Conservation (phyloP, 1,140 invertebrate species). For the Ladona fulva region DNA sequence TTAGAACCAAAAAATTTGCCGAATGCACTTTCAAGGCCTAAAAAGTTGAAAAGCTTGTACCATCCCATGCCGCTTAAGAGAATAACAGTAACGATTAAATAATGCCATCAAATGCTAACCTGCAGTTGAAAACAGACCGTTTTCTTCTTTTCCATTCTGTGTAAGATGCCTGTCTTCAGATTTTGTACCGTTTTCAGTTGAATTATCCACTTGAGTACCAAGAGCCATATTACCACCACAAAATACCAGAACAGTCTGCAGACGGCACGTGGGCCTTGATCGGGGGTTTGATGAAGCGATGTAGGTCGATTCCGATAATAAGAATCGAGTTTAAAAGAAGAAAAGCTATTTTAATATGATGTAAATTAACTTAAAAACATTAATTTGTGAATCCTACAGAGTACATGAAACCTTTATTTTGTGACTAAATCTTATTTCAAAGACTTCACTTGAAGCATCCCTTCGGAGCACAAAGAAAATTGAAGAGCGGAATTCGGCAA, state of each 20-base stretch:
- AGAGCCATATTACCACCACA: slow-evolving; percentile 4
- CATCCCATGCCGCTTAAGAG: too few species aligned
- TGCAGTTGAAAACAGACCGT: not conserved
- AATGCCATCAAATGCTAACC: not conserved
- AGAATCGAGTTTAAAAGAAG: too few species aligned
- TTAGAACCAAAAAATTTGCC: too few species aligned
- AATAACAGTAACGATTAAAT: too few species aligned
- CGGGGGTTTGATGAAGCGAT: not conserved
- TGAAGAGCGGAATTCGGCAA: not conserved
- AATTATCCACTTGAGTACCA: not conserved
- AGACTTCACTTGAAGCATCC: not conserved
- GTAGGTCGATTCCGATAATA: too few species aligned
- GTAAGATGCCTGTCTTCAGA: not conserved
- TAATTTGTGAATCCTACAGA: too few species aligned
- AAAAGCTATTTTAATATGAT: too few species aligned
- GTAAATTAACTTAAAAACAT: too few species aligned
- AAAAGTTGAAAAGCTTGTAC: too few species aligned
- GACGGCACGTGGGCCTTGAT: not conserved
- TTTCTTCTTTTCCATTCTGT: not conserved
- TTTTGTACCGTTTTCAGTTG: not conserved
- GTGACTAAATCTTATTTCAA: too few species aligned
- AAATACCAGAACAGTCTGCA: slow-evolving; percentile 1
- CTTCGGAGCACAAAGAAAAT: not conserved
- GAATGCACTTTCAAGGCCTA: too few species aligned
- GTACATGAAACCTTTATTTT: too few species aligned